These are phyloP conservation scores for Macrosoma leucophasiata DNA, from an alignment of 2,888 invertebrate species.

Conservation along the genomic window DNA sequence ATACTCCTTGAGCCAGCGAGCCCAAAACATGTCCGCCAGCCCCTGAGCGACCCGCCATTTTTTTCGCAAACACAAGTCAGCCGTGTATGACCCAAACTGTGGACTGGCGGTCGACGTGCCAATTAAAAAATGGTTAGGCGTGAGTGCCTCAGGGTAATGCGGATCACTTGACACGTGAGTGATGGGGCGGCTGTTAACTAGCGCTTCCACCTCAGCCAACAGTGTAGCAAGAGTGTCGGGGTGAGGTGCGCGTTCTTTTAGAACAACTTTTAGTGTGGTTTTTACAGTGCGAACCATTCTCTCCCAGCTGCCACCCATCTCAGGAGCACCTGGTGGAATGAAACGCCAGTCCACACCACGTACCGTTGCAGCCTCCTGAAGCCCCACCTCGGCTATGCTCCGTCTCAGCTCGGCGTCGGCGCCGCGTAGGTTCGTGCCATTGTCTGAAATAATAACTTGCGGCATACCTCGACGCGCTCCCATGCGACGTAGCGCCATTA, in stretches of 20 bases:
- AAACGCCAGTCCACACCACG: constrained; percentile 19
- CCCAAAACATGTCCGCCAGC: constrained; percentile 29
- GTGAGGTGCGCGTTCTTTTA: constrained; percentile 16
- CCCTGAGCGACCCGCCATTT: constrained; percentile 25
- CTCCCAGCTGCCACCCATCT: constrained; percentile 22
- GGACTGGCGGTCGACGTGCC: constrained; percentile 19
- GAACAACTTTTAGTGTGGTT: constrained; percentile 11
- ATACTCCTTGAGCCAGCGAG: constrained; percentile 27
- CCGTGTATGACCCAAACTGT: constrained; percentile 23
- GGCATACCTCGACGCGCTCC: too few species aligned
- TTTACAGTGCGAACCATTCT: constrained; percentile 18
- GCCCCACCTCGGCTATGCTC: constrained; percentile 1
- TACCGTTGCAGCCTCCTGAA: constrained; percentile 4
- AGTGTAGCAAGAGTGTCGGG: constrained; percentile 14
- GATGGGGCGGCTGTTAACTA: constrained; percentile 39
- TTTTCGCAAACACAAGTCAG: constrained; percentile 26
- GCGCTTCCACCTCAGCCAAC: constrained; percentile 15
- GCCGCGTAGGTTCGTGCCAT: too few species aligned
- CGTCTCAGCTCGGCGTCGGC: too few species aligned
- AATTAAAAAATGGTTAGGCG: constrained; percentile 35
- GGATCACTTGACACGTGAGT: constrained; percentile 33
- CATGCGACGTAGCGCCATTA: too few species aligned
- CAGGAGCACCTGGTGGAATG: constrained; percentile 18
- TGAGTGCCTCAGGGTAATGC: constrained; percentile 29
- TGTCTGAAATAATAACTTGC: too few species aligned